A percentile compares a stretch with the other conserved stretches of the same genome.
Conservation (phyloP, 2,797 vertebrate genomes). For the Coreius guichenoti region DNA sequence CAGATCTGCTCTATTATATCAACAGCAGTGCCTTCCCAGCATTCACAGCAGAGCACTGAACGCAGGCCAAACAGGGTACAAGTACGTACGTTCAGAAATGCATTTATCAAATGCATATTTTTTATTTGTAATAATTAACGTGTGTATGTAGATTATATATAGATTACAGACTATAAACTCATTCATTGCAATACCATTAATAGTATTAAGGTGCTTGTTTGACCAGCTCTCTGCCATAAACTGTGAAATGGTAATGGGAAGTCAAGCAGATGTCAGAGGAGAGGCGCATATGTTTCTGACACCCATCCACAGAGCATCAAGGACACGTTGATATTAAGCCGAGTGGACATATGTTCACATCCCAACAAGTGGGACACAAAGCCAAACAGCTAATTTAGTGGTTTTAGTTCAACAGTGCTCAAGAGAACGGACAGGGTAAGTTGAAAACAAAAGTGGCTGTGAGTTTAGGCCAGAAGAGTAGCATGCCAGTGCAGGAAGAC, state of each 20-base stretch:
- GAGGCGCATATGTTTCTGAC: conserved; percentile 21
- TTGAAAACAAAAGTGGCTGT: conserved; percentile 19
- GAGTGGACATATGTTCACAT: conserved; percentile 9
- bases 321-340: conserved; percentile 12
- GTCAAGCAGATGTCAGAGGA: conserved; percentile 20
- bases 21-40: conserved; percentile 52
- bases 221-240: conserved; percentile 8
- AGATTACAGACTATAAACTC: neutral
- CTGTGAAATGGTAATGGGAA: conserved; percentile 18
- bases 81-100: neutral
- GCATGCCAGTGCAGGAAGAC: conserved; percentile 4
- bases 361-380: conserved; percentile 13
- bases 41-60: conserved; percentile 45
- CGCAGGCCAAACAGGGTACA: conserved; percentile 28
- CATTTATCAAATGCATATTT: too few relatives aligned
- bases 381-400: conserved; percentile 16
- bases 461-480: conserved; percentile 38
- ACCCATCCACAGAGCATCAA: neutral
- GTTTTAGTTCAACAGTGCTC: neutral
- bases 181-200: neutral
- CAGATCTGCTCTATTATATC: conserved; percentile 67
- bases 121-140: too few relatives aligned
- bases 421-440: conserved; percentile 14
- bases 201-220: neutral
- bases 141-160: neutral